Base-by-base conservation (phyloP, 1,140 invertebrate genomes). In the Drosophila kepulauana region DNA sequence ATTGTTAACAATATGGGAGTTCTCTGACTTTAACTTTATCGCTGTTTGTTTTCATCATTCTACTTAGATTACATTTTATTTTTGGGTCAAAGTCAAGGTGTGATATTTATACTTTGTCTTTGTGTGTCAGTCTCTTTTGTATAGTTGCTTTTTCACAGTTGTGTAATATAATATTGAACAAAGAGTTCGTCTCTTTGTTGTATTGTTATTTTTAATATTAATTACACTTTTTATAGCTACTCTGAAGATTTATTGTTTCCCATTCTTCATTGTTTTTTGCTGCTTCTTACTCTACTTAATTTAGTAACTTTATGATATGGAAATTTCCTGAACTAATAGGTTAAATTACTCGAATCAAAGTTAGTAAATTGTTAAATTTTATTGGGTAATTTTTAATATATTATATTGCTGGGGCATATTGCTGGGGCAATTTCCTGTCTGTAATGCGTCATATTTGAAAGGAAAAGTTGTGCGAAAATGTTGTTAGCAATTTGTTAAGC, bases 41-140 rank as follows among this genome's bases (percentile, higher is more conserved):
- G 38, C 52, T 54, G 2, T n/a, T 30, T 30, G 5, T 52, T 41
- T n/a, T 15, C 16, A n/a, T 43, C 13, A 30, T 35, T 63, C 6
- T 30, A 38, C 35, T 8, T 38, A 56, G 48, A 62, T 63, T 28
- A n/a, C 1, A 16, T 51, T 69, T 70, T 70, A 2, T 51, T 38
- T 51, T 38, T 64, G 11, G 68, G 61, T 71, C 59, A 71, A 64
- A 56, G 62, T 57, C 69, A 66, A 54, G 41, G 51, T 64, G 38
- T 52, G 11, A 13, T 30, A 30, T 25, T 15, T 43, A 51, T 41
- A 68, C 35, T 10, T 16, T 54, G 4, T 15, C 30, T 52, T 41
- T 64, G 41, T 7, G n/a, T 13, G 41, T 43, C 41, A n/a, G 41
- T 10, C 35, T 38, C 8, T 10, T 1, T 28, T 28, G 3, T 11